Conservation (phyloP, 2,113 vertebrate species). For the Pollachius pollachius region DNA sequence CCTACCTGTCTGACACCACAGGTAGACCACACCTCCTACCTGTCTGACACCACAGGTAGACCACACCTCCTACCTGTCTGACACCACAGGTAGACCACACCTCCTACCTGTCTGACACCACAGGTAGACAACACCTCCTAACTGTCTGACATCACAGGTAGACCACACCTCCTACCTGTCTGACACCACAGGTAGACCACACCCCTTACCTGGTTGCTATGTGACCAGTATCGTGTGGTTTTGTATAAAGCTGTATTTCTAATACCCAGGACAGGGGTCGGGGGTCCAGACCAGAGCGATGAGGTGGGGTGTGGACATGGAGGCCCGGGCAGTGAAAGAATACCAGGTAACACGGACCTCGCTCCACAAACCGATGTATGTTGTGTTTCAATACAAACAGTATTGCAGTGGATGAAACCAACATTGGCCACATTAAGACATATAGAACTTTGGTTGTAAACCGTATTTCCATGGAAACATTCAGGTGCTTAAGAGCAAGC, state of each 20-base stretch:
- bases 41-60: too few relatives aligned
- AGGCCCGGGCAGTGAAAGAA: constrained; percentile 53
- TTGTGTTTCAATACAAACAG: neutral
- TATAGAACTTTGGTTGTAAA: neutral
- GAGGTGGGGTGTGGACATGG: constrained; percentile 77
- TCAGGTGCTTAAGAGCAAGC: constrained; percentile 58
- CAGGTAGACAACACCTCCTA: too few relatives aligned
- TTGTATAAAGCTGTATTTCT: neutral
- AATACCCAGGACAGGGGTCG: constrained; percentile 33
- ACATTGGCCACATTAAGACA: neutral
- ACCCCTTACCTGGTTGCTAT: neutral
- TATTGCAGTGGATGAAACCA: neutral
- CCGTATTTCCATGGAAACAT: neutral
- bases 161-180: too few relatives aligned
- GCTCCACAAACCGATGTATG: neutral
- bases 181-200: neutral
- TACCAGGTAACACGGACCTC: constrained; percentile 59
- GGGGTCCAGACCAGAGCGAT: constrained; percentile 72
- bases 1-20: too few relatives aligned
- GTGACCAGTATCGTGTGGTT: neutral
- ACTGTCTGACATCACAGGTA: too few relatives aligned
- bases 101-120: too few relatives aligned
- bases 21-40: too few relatives aligned
- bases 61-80: neutral
- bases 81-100: neutral